Base-by-base conservation (phyloP, 2,888 invertebrate species). In the Pocota personata region DNA sequence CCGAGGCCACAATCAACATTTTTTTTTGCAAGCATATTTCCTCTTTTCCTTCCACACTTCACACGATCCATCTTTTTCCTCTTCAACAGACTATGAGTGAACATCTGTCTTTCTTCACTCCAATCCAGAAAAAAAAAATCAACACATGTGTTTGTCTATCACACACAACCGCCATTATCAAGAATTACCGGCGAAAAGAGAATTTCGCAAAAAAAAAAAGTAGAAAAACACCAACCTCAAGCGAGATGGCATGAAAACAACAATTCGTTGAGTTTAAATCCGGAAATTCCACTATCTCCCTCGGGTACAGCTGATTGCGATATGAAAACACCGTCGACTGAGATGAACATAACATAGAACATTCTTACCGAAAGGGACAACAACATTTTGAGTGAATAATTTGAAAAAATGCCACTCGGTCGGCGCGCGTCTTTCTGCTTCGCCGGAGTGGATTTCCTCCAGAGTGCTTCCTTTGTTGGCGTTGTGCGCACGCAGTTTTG, bases 401-500 rank as follows among this genome's bases (percentile, higher is more conserved):
- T 10, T 19, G 12, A 14, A 73, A 40, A 21, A 80, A 82, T 60
- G 52, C 66, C 82, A 86, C 86, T 86, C 86, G 86, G 77, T 72
- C 86, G n/a, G 67, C 48, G 75, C 50, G 86, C 76, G 78, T 80
- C 86, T 76, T 71, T 71, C 43, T 32, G 32, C 30, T 60, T 55
- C 46, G 43, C 19, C 12, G n/a, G 84, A 84, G 84, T 84, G 79
- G 3, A 66, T 67, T 75, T 62, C 19, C 14, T 46, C 32, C 79
- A 79, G 83, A 83, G 72, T 83, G 73, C 24, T 83, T 83, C 50
- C 82, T 86, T 86, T 86, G 86, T 86, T 86, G 86, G 76, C 55
- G 72, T 82, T 60, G 82, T 86, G 76, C 84, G 86, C 86, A 86
- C 86, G 86, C 86, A 82, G 86, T 82, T 80, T 80, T 62, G 37